Conservation (phyloP, 2,797 vertebrate genomes). For the Sciurus carolinensis region DNA sequence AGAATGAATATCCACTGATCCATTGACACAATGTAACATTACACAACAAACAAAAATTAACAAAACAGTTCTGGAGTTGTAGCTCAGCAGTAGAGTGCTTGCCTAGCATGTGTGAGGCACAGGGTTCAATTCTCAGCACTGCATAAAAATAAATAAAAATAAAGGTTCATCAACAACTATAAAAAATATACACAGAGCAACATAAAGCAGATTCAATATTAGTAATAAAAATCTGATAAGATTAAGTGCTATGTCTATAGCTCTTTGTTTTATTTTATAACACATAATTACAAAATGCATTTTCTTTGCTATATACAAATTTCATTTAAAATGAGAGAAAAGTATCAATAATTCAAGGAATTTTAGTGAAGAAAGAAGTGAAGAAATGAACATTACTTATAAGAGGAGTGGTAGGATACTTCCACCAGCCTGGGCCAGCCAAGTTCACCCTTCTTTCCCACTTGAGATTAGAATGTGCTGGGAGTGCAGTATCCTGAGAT, state of each 20-base stretch:
- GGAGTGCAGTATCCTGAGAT: background rate
- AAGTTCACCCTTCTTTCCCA: background rate
- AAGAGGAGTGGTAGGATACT: background rate
- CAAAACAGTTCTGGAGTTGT: background rate
- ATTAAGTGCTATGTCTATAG: background rate
- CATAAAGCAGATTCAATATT: background rate
- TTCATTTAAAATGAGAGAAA: background rate
- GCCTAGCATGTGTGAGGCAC: too few species aligned
- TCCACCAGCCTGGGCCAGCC: background rate
- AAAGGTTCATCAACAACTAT: too few species aligned
- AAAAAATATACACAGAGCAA: background rate
- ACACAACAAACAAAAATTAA: background rate
- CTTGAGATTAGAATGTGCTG: background rate
- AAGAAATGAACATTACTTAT: background rate
- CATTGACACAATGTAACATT: background rate
- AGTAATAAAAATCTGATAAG: background rate
- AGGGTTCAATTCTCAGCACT: too few species aligned
- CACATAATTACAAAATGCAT: background rate
- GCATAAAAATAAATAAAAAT: too few species aligned
- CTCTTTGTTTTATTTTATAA: background rate
- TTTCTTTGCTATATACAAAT: background rate
- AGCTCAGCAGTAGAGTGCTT: too few species aligned
- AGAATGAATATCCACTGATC: background rate
- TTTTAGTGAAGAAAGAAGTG: background rate
- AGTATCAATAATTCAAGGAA: background rate